Base-by-base conservation (phyloP, 2,888 invertebrate species). In the Notodromas monacha region DNA sequence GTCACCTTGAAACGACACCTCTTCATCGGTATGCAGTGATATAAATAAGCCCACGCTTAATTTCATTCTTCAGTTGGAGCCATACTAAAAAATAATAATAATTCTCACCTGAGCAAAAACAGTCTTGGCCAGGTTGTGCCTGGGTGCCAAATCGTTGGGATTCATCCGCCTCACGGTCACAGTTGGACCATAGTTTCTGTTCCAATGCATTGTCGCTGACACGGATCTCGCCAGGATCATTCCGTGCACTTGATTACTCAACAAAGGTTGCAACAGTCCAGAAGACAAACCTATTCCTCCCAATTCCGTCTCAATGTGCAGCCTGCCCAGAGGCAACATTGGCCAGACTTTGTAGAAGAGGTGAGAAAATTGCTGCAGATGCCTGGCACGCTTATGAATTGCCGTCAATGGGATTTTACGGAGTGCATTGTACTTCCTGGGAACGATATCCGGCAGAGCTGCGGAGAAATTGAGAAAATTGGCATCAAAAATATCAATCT, bases 171-270 rank as follows among this genome's bases (percentile, higher is more conserved):
- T 54, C 8, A 64, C 62, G 4, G 59, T 60, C 14, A 64, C 60
- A 42, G 60, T 60, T 1, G 63, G 63, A 2, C 63, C 63, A 39
- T 61, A 63, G 43, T 61, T 63, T 38, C 59, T 54, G 12, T 61
- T 61, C 43, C 61, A 61, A 6, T 62, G 57, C 63, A 63, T 63
- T 2, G 62, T 64, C 34, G 60, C 55, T n/a, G 61, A 60, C 6
- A 63, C 51, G 35, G 60, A 56, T 31, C 62, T 45, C 3, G 63
- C 61, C 41, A 64, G 52, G 2, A 63, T 63, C 34, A 63, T 46
- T 1, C 60, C 61, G 41, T 61, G 60, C 3, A 63, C 60, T 30
- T 60, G 43, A 1, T 61, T 56, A 1, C 61, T 58, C 16, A 62
- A 43, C 21, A 63, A 40, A 2, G 56, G 52, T 26, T 61, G 45